Evolutionary conservation across 2,113 vertebrate genomes (phyloP).

Genomic region (pig (Sus scrofa)): DNA sequence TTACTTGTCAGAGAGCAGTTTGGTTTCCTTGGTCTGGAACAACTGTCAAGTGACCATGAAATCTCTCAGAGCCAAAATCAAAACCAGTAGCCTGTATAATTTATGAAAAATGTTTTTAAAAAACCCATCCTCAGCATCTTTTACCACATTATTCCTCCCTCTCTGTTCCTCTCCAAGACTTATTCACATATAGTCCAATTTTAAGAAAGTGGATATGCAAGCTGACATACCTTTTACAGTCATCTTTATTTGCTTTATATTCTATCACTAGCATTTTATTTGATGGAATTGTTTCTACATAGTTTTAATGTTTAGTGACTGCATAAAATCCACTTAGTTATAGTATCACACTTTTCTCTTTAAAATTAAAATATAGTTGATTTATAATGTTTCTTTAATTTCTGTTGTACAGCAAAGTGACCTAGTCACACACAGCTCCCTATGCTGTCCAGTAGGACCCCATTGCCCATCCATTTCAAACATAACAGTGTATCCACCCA

Average conservation of each 20-base stretch:
- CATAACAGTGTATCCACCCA: too few relatives aligned
- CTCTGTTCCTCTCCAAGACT: background rate
- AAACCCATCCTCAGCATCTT: background rate
- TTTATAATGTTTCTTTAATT: too few relatives aligned
- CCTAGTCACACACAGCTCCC: too few relatives aligned
- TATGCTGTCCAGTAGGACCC: too few relatives aligned
- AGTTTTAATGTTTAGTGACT: conserved; percentile 52
- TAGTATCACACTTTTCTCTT: background rate
- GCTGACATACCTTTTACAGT: background rate
- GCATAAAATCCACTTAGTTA: conserved; percentile 27
- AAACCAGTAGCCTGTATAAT: background rate
- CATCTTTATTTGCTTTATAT: conserved; percentile 46
- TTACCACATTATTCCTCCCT: background rate
- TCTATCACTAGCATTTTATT: conserved; percentile 16
- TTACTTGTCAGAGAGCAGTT: conserved; percentile 42
- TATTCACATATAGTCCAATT: background rate
- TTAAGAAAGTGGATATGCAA: background rate
- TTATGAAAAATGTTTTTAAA: background rate
- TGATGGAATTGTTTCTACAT: conserved; percentile 21
- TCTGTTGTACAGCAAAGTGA: too few relatives aligned
- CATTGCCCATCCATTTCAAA: too few relatives aligned
- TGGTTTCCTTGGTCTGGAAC: conserved; percentile 40
- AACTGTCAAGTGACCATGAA: conserved; percentile 27
- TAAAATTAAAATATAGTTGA: too few relatives aligned
- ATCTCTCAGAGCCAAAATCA: conserved; percentile 29